These are phyloP conservation scores for Heliconius sara DNA, from an alignment of 2,888 invertebrate species.

Conservation along the genomic window DNA sequence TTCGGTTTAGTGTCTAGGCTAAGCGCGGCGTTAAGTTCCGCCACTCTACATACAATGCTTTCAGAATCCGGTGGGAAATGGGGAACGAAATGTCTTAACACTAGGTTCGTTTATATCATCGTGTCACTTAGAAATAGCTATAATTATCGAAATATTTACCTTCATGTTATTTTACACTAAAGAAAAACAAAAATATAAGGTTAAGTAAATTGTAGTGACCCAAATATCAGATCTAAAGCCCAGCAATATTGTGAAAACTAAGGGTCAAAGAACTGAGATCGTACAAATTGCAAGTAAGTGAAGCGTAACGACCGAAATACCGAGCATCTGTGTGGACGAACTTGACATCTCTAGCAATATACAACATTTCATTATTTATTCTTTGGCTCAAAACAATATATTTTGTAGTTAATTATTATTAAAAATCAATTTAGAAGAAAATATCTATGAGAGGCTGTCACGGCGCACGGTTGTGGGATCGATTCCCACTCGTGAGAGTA, in stretches of 20 bases:
- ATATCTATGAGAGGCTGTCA: too few species aligned
- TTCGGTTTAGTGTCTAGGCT: too few species aligned
- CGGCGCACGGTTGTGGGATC: too few species aligned
- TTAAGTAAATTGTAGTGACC: slow-evolving; percentile 27
- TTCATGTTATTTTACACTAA: background rate
- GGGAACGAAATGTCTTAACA: too few species aligned
- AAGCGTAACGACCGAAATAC: slow-evolving; percentile 42
- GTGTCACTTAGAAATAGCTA: background rate
- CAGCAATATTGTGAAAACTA: slow-evolving; percentile 39
- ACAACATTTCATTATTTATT: background rate
- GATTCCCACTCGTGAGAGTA: too few species aligned
- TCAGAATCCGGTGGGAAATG: too few species aligned
- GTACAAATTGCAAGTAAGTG: slow-evolving; percentile 42
- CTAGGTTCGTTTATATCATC: background rate
- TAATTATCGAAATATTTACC: background rate
- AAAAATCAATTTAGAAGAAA: background rate
- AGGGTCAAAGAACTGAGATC: slow-evolving; percentile 39
- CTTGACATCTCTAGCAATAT: slow-evolving; percentile 27
- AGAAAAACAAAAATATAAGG: background rate
- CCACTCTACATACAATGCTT: too few species aligned
- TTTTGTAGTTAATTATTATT: too few species aligned
- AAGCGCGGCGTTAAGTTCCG: too few species aligned
- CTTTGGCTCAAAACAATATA: background rate
- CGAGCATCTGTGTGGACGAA: slow-evolving; percentile 35
- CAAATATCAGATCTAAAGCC: slow-evolving; percentile 27